Conservation (phyloP, 2,888 invertebrate genomes). For the Malachius bipustulatus region DNA sequence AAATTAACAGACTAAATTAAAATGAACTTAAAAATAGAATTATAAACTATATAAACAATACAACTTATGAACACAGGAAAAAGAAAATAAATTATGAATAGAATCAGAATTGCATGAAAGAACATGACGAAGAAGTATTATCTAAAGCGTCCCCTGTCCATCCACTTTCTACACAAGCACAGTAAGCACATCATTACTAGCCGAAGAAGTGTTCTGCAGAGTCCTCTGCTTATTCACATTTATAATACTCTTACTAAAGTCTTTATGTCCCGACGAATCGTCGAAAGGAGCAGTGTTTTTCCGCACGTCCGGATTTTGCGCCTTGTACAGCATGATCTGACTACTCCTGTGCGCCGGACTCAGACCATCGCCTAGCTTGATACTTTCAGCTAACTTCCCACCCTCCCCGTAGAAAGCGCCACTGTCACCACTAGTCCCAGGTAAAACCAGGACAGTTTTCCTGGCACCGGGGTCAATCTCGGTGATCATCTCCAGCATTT, state of each 20-base stretch:
- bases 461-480: conserved; percentile 39
- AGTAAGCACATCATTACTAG: conserved; percentile 41
- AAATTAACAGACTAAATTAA: too few relatives aligned
- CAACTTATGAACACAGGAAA: too few relatives aligned
- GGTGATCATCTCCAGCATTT: conserved; percentile 51
- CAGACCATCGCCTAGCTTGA: conserved; percentile 31
- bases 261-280: conserved; percentile 50
- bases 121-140: too few relatives aligned
- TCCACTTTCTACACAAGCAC: conserved; percentile 42
- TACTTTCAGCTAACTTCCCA: conserved; percentile 21
- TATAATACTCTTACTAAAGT: conserved; percentile 64
- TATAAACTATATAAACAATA: too few relatives aligned
- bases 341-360: conserved; percentile 43
- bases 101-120: too few relatives aligned
- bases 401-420: conserved; percentile 28
- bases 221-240: conserved; percentile 42
- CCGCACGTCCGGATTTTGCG: conserved; percentile 72
- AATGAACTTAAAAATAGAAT: too few relatives aligned
- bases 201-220: conserved; percentile 31
- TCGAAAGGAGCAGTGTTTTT: conserved; percentile 63
- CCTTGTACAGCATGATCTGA: conserved; percentile 65
- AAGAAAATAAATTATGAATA: too few relatives aligned
- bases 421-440: conserved; percentile 34
- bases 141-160: too few relatives aligned
- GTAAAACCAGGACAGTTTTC: conserved; percentile 36